Base-by-base conservation (phyloP, 2,888 invertebrate genomes). In the Ceriagrion tenellum region DNA sequence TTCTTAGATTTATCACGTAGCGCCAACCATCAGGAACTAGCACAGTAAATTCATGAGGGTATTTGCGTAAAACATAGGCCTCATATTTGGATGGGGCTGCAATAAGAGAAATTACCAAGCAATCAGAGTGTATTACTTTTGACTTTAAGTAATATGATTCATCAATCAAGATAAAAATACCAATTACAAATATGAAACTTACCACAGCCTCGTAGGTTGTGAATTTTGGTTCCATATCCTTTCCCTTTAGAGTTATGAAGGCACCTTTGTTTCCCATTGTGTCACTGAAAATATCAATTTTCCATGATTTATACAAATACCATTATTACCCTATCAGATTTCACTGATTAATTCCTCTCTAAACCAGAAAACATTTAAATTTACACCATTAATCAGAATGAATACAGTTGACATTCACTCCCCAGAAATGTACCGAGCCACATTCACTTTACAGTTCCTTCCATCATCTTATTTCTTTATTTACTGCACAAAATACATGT, bases 251-350 rank as follows among this genome's bases (percentile, higher is more conserved):
- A 96, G 98, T 99, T 96, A 99, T 99, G 97, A 99, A 99, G 96
- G 99, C 99, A 97, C 99, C 99, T 97, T 98, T 98, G 97, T 99
- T 99, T 96, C 99, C 99, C 99, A 99, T 99, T 95, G 99, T 99
- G 98, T 99, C 99, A 98, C 99, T 99, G 97, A 88, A 97, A 97
- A 95, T 81, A 18, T 26, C 16, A 59, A 81, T 12, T 35, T 81
- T 81, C n/a, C 8, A 35, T 16, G 35, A 13, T 81, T 81, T 81
- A 81, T 35, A 81, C 2, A 8, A 35, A 18, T 35, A 18, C 10
- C 81, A 35, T 35, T n/a, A 30, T 23, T 20, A 59, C 20, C 59
- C 20, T 2, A 20, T 59, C 4, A 20, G 59, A 20, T 59, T 59
- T 59, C 1, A 59, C 13, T 59, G 16, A 59, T 12, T 20, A 59